A percentile compares a stretch with the other conserved stretches of the same genome.
Evolutionary conservation across 2,797 vertebrate species (phyloP).

Genomic region (Nothura maculosa): DNA sequence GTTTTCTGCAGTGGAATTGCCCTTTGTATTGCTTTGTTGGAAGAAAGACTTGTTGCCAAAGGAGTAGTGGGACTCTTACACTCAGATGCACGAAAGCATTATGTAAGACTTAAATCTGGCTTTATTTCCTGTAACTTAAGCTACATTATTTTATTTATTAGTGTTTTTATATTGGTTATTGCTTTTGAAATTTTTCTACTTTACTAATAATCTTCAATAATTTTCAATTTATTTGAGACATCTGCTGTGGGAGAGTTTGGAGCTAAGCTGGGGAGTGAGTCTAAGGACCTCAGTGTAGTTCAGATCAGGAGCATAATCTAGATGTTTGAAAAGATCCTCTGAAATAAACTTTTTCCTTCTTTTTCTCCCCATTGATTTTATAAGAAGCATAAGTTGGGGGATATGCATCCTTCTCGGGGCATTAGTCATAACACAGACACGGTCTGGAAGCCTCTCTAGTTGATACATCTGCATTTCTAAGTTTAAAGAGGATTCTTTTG

Average conservation of each 20-base stretch:
- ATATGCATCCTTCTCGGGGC: neutral
- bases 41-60: neutral
- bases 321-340: neutral
- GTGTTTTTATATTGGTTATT: neutral
- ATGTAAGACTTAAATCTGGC: neutral
- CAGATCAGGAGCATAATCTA: neutral
- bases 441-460: constrained; percentile 6
- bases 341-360: neutral
- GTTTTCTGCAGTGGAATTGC: too few relatives aligned
- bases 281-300: neutral
- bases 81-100: neutral
- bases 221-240: neutral
- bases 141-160: neutral
- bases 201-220: fast-evolving
- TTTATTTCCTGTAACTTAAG: neutral
- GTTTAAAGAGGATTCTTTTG: neutral
- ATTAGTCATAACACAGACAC: constrained; percentile 22
- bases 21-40: too few relatives aligned
- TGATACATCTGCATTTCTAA: neutral
- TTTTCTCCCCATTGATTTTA: neutral
- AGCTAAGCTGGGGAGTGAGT: neutral
- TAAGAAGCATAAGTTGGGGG: constrained; percentile 12
- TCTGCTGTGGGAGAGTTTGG: neutral
- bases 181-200: too few relatives aligned
- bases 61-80: neutral